A percentile compares a stretch with the other conserved stretches of the same genome.
phyloP scores from a whole-genome alignment of 92 coral and sea anemone species.

The Muricea muricata region DNA sequence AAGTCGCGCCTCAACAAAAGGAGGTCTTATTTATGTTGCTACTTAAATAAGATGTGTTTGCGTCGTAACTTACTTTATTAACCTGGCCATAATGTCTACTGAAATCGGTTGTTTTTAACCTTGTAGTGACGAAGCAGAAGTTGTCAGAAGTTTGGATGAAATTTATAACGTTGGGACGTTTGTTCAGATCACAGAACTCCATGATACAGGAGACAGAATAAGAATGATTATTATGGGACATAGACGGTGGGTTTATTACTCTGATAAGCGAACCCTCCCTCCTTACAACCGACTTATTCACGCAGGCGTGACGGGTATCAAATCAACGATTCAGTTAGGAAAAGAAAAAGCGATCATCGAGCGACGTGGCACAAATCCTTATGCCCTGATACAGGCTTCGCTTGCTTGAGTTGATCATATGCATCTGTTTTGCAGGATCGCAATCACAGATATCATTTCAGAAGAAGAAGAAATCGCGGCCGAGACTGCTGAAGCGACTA shows the following conservation, averaged over 20 bases:
- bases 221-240: conserved; percentile 97
- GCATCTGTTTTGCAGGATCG: not conserved
- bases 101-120: not conserved
- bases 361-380: no score
- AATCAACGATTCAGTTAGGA: no score
- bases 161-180: conserved; percentile 93
- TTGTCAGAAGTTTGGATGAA: conserved; percentile 80
- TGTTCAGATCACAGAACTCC: conserved; percentile 97
- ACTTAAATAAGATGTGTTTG: no score
- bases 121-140: conserved; percentile 88
- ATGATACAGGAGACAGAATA: conserved; percentile 93
- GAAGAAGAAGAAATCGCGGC: conserved; percentile 5
- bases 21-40: no score
- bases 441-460: conserved; percentile 36
- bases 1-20: no score
- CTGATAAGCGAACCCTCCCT: no score
- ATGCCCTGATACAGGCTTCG: not conserved
- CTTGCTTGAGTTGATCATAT: no score
- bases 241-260: conserved; percentile 69
- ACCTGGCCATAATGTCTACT: no score
- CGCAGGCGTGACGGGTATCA: no score
- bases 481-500: not conserved
- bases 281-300: no score
- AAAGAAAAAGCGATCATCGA: no score
- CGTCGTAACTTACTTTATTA: no score